These are phyloP conservation scores for Spinus pinus DNA, from an alignment of 2,797 vertebrate species.

Conservation along the genomic window DNA sequence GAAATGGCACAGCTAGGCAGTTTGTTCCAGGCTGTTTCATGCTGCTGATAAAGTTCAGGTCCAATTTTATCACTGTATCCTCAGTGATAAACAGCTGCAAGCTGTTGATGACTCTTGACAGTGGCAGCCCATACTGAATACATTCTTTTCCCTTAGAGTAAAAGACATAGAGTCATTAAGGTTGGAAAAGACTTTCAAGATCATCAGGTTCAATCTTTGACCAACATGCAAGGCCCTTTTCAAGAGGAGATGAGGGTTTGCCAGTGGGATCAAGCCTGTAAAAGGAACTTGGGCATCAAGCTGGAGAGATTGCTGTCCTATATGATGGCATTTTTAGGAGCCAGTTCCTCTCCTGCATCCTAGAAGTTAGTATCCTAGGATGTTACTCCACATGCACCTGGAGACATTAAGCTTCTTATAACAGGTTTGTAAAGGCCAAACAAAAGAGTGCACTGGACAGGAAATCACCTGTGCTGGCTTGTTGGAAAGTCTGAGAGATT, in stretches of 20 bases:
- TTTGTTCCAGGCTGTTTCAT: not conserved
- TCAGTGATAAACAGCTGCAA: not conserved
- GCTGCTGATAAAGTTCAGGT: slow-evolving; percentile 13
- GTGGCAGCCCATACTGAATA: not conserved
- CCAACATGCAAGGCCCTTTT: not conserved
- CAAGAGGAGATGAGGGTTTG: not conserved
- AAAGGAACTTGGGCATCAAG: not conserved
- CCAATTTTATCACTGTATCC: not conserved
- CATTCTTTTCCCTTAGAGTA: not conserved
- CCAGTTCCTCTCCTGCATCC: not conserved
- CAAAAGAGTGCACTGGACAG: not conserved
- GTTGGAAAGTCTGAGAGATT: not conserved
- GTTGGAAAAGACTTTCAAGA: not conserved
- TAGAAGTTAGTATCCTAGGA: not conserved
- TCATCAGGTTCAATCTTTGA: not conserved
- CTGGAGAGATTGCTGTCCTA: not conserved
- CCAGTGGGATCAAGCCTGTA: not conserved
- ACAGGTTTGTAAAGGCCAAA: not conserved
- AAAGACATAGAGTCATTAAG: not conserved
- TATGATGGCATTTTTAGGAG: not conserved
- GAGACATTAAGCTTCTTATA: not conserved
- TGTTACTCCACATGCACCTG: not conserved
- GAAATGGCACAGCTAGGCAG: not conserved
- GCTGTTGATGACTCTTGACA: not conserved
- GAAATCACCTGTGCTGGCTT: not conserved